Evolutionary conservation across 2,888 invertebrate genomes (phyloP), one percentile per base, ranked within the genome.

Genomic region (Hedya salicella): DNA sequence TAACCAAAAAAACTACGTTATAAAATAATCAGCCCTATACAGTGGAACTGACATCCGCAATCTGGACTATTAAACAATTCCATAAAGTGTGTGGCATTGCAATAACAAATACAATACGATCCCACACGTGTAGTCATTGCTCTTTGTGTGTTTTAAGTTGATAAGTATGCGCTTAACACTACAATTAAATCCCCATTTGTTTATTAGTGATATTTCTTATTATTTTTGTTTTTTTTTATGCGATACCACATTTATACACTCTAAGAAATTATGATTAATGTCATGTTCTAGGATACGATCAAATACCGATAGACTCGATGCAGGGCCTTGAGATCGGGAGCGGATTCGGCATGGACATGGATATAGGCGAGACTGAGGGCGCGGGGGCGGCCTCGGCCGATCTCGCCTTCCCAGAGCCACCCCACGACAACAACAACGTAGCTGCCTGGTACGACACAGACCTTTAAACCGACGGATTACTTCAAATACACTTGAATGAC

Each of bases 401-500:
- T 84, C 94, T 95, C 80, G 95, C 96, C 81, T 95, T 96, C 84
- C 95, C 95, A 3, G 94, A 94, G 81, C 98, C 98, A 68, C 97
- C 97, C 50, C 96, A 96, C 79, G 97, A 97, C 88, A 97, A 97
- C 92, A 96, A 96, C 86, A 97, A 97, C 86, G 96, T 97, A 76
- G 97, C 98, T 73, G 98, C 98, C 78, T 98, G 98, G 98, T 98
- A 98, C 91, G 98, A 98, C 92, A 98, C 98, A 74, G 98, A 98
- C 91, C 95, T 98, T 83, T 98, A 95, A 69, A 11, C 50, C 17
- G 19, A 21, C 52, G 17, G 25, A 6, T n/a, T 14, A 3, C n/a
- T 40, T 30, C 6, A 25, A n/a, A 19, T 4, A 49, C 19, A 4
- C n/a, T n/a, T 30, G 49, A n/a, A 49, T 46, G 46, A 44, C 3